Conservation (phyloP, 2,113 vertebrate species). For the Heloderma charlesbogerti region DNA sequence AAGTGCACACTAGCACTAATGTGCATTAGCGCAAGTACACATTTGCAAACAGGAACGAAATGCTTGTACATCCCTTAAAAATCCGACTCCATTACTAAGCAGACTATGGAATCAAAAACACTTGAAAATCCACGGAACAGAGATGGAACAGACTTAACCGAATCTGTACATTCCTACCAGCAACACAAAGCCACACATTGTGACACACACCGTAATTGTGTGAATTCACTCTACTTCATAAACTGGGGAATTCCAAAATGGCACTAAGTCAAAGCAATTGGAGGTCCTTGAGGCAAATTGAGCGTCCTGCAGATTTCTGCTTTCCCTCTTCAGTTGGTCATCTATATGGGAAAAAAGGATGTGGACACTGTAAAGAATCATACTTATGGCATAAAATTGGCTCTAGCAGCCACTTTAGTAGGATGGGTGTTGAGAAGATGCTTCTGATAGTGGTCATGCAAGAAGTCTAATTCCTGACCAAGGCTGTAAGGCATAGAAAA, state of each 20-base stretch:
- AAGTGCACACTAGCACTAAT: too few relatives aligned
- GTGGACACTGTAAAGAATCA: neutral
- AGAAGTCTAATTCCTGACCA: neutral
- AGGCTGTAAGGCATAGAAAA: neutral
- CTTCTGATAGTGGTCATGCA: neutral
- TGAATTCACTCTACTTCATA: neutral
- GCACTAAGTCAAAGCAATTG: neutral
- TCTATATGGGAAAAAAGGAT: too few relatives aligned
- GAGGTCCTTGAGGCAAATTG: neutral
- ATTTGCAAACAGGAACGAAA: too few relatives aligned
- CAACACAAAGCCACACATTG: neutral
- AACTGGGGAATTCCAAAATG: neutral
- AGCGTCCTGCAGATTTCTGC: too few relatives aligned
- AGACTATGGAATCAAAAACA: too few relatives aligned
- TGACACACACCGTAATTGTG: neutral
- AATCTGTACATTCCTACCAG: too few relatives aligned
- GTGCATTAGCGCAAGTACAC: too few relatives aligned
- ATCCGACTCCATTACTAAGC: too few relatives aligned
- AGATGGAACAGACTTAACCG: too few relatives aligned
- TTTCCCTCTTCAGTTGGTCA: too few relatives aligned
- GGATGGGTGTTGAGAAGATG: neutral
- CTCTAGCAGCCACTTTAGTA: neutral
- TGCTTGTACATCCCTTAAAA: too few relatives aligned
- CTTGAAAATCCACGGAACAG: too few relatives aligned
- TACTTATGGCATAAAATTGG: neutral